Conservation (phyloP, 2,797 vertebrate genomes). For the Intellagama lesueurii region DNA sequence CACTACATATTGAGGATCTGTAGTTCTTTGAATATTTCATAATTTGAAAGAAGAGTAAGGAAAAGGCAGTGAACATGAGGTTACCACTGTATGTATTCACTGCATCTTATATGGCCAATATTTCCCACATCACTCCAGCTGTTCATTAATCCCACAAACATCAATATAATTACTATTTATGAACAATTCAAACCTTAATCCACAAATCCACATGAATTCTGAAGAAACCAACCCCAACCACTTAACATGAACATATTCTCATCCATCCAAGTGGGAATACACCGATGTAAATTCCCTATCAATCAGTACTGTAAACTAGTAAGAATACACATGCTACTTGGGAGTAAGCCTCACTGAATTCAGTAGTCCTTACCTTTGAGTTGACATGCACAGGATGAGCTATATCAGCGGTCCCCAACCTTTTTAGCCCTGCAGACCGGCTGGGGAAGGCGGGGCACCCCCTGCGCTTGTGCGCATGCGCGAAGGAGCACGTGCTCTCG, state of each 20-base stretch:
- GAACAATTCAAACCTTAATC: not conserved
- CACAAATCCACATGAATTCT: not conserved
- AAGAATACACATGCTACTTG: not conserved
- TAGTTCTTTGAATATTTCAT: not conserved
- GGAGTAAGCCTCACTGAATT: not conserved
- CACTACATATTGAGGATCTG: not conserved
- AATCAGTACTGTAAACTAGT: not conserved
- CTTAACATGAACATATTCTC: not conserved
- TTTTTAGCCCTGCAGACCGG: no score
- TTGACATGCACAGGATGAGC: not conserved
- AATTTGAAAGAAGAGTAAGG: not conserved
- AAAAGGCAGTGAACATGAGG: not conserved
- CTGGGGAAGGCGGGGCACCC: no score
- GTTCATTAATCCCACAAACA: not conserved
- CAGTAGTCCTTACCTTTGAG: not conserved
- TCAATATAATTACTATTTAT: not conserved
- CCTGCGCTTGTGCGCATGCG: no score
- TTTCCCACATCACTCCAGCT: not conserved
- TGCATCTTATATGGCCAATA: not conserved
- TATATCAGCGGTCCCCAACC: no score
- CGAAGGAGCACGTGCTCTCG: no score
- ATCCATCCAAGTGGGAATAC: not conserved
- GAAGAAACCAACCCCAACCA: not conserved
- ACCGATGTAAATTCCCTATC: not conserved
- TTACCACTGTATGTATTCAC: no score